phyloP scores from a whole-genome alignment of 2,888 invertebrate genomes.

The Melinaea menophilus region DNA sequence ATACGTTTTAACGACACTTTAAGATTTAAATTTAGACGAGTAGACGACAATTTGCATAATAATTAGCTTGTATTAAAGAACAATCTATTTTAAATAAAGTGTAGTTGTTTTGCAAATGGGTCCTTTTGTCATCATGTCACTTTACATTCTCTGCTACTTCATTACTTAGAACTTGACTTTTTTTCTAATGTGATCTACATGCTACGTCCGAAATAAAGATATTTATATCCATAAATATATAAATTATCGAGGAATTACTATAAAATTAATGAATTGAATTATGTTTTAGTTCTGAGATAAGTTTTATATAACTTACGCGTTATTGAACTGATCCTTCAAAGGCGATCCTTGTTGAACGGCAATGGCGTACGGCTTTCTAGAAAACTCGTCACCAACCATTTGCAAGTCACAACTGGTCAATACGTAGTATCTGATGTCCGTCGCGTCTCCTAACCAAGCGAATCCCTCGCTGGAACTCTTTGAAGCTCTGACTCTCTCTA shows the following conservation, averaged over 20 bases:
- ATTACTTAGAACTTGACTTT: too few relatives aligned
- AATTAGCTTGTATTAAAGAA: too few relatives aligned
- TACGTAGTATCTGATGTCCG: constrained; percentile 88
- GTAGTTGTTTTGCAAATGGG: too few relatives aligned
- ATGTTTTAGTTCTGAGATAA: not conserved
- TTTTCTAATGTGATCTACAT: too few relatives aligned
- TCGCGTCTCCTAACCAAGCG: constrained; percentile 96
- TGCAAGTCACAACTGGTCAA: constrained; percentile 92
- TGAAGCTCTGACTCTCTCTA: constrained; percentile 81
- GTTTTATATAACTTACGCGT: constrained; percentile 84
- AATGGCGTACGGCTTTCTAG: constrained; percentile 97
- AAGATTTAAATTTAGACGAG: too few relatives aligned
- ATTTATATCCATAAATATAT: too few relatives aligned
- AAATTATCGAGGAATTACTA: not conserved
- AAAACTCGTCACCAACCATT: constrained; percentile 97
- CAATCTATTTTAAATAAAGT: too few relatives aligned
- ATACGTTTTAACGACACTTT: too few relatives aligned
- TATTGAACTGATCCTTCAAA: constrained; percentile 95
- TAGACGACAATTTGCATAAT: too few relatives aligned
- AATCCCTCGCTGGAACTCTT: constrained; percentile 88
- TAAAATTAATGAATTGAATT: not conserved
- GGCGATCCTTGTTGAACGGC: constrained; percentile 98
- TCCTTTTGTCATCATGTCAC: too few relatives aligned
- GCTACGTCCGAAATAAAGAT: too few relatives aligned
- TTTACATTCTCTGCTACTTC: too few relatives aligned